phyloP scores from a whole-genome alignment of 2,797 vertebrate genomes.

The Linurgus olivaceus region DNA sequence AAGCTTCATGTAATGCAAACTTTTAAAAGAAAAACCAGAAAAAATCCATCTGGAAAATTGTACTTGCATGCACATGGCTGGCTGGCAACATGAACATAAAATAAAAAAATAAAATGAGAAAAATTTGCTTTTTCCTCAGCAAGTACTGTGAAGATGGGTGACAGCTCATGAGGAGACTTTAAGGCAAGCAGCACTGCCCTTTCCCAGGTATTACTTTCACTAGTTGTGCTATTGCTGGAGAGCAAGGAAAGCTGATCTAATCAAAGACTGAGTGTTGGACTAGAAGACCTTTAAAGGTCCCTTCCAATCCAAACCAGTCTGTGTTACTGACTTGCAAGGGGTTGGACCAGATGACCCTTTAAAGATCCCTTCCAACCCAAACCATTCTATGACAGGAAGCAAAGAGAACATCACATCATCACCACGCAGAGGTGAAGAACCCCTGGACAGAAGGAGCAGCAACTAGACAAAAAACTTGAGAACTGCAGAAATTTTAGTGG shows the following conservation, averaged over 20 bases:
- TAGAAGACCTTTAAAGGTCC: background rate
- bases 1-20: background rate
- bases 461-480: background rate
- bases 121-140: background rate
- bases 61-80: background rate
- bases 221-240: background rate
- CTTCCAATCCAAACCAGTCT: background rate
- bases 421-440: background rate
- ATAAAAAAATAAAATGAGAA: background rate
- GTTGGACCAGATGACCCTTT: background rate
- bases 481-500: background rate
- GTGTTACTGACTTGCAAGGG: background rate
- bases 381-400: background rate
- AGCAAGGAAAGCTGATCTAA: background rate
- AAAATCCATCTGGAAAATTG: background rate
- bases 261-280: background rate
- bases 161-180: background rate
- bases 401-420: background rate
- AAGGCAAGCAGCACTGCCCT: background rate
- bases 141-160: background rate
- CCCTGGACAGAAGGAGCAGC: background rate
- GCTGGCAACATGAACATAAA: background rate
- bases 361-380: background rate
- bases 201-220: background rate
- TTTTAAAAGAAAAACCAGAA: background rate